Conservation (phyloP, 2,888 invertebrate species). For the Malachius bipustulatus region DNA sequence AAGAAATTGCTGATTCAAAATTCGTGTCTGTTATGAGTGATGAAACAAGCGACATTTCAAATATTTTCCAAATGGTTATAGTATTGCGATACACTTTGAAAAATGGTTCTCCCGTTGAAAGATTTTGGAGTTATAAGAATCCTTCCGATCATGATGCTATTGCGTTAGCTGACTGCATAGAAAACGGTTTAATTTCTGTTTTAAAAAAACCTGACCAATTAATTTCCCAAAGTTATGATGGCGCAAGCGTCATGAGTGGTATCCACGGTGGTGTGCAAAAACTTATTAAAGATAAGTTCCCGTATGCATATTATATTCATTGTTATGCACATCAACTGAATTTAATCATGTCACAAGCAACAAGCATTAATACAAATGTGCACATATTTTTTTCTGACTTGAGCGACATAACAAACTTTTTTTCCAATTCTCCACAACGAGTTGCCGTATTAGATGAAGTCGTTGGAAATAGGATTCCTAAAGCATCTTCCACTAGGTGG, state of each 20-base stretch:
- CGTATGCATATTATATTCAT: conserved; percentile 17
- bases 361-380: conserved; percentile 15
- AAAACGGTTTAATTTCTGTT: conserved; percentile 14
- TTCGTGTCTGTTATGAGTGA: conserved; percentile 24
- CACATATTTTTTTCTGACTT: conserved; percentile 19
- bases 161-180: conserved; percentile 9
- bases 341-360: conserved; percentile 16
- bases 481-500: neutral
- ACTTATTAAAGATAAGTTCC: conserved; percentile 17
- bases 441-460: neutral
- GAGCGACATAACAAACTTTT: conserved; percentile 16
- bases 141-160: conserved; percentile 16
- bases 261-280: conserved; percentile 15
- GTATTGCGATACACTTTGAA: conserved; percentile 23
- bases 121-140: conserved; percentile 24
- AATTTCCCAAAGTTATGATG: conserved; percentile 19
- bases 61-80: conserved; percentile 20
- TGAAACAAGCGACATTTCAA: conserved; percentile 25
- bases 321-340: conserved; percentile 19
- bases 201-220: conserved; percentile 13
- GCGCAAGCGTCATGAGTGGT: conserved; percentile 18
- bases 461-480: neutral
- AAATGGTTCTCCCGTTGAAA: conserved; percentile 17
- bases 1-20: too few relatives aligned
- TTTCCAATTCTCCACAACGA: conserved; percentile 8